Percentiles rank a stretch among this genome's conserved stretches.
These are phyloP conservation scores for Hylaeus anthracinus DNA, from an alignment of 1,140 invertebrate species.

Conservation along the genomic window DNA sequence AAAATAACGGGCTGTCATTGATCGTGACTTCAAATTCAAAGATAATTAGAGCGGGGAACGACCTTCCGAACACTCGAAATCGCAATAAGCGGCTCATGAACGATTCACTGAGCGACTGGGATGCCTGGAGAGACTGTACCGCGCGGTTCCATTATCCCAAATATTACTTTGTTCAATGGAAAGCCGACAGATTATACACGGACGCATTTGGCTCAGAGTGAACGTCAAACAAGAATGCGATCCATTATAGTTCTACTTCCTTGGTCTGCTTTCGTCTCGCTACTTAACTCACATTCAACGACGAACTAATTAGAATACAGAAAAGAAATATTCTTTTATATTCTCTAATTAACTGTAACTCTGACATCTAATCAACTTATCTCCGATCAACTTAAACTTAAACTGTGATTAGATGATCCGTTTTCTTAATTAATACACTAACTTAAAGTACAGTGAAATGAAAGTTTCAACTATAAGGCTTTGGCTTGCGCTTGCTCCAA, in stretches of 20 bases:
- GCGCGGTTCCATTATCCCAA: not conserved
- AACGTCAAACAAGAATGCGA: too few relatives aligned
- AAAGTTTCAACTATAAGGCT: too few relatives aligned
- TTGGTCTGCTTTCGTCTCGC: not conserved
- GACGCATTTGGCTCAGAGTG: not conserved
- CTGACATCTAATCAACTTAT: too few relatives aligned
- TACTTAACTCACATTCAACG: too few relatives aligned
- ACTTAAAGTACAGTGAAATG: too few relatives aligned
- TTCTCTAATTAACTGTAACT: too few relatives aligned
- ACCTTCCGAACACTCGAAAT: not conserved
- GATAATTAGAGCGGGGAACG: not conserved
- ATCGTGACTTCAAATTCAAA: not conserved
- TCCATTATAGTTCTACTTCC: not conserved
- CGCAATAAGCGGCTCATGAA: constrained; percentile 32
- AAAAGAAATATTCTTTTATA: too few relatives aligned
- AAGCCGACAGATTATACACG: not conserved
- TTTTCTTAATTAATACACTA: too few relatives aligned
- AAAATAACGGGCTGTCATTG: not conserved
- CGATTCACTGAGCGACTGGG: constrained; percentile 11
- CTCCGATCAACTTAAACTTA: too few relatives aligned
- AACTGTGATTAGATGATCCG: too few relatives aligned
- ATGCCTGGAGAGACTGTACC: not conserved
- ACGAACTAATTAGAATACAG: too few relatives aligned
- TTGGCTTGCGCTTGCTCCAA: too few relatives aligned
- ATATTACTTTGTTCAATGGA: not conserved